A percentile compares a stretch with the other conserved stretches of the same genome.
These are phyloP conservation scores for Halcyon smyrnensis DNA, from an alignment of 2,797 vertebrate genomes.

Conservation along the genomic window DNA sequence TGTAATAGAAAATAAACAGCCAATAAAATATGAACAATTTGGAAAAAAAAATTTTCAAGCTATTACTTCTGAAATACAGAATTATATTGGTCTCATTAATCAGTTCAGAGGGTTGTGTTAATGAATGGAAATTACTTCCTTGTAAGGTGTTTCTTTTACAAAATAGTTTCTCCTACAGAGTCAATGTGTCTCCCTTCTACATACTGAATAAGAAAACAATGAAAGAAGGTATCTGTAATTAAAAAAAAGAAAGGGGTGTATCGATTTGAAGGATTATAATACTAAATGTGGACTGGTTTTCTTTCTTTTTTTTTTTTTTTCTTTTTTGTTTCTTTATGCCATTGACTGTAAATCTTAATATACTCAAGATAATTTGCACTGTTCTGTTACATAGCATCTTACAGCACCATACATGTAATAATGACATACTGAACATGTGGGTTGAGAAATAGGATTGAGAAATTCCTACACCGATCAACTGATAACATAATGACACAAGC, in stretches of 20 bases:
- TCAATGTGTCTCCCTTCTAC: neutral
- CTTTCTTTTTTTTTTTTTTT: no score
- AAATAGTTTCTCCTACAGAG: neutral
- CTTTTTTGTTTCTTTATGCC: neutral
- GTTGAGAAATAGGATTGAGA: neutral
- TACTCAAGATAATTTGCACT: neutral
- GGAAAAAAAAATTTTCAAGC: neutral
- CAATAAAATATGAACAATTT: slow-evolving; percentile 44
- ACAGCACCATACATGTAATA: neutral
- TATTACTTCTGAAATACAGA: slow-evolving; percentile 38
- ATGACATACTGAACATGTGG: neutral
- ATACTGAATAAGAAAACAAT: neutral
- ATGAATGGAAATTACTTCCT: neutral
- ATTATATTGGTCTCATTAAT: slow-evolving; percentile 32
- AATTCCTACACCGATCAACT: neutral
- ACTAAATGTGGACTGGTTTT: neutral
- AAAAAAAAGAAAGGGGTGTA: neutral
- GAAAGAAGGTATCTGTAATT: neutral
- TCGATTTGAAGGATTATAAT: neutral
- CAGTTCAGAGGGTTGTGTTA: neutral
- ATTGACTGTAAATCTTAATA: neutral
- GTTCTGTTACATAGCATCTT: neutral
- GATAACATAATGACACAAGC: neutral
- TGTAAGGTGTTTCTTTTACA: neutral
- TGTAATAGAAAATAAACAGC: slow-evolving; percentile 42